Percentiles rank a stretch among this genome's conserved stretches.
Conservation (phyloP, 2,113 vertebrate genomes). For the Channa maculata region DNA sequence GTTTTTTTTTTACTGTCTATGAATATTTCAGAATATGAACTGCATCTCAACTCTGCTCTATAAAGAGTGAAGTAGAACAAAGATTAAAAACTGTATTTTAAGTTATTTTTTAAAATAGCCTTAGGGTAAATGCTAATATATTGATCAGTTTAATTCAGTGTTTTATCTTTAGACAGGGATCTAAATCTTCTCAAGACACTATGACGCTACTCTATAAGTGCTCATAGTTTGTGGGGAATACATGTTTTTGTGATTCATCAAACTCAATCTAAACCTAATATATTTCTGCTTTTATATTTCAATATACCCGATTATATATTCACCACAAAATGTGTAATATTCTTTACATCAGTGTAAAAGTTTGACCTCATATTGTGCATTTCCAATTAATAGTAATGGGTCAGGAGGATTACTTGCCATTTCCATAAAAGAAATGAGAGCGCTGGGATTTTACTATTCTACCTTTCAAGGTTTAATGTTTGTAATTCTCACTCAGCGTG, state of each 20-base stretch:
- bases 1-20: slow-evolving; percentile 16
- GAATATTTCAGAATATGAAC: slow-evolving; percentile 47
- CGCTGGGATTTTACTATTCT: slow-evolving; percentile 48
- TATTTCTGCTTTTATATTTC: slow-evolving; percentile 30
- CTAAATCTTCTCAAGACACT: slow-evolving; percentile 18
- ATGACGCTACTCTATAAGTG: slow-evolving; percentile 3
- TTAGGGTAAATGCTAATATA: slow-evolving; percentile 48
- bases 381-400: slow-evolving; percentile 56
- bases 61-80: slow-evolving; percentile 20
- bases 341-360: slow-evolving; percentile 38
- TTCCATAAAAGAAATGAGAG: slow-evolving; percentile 61
- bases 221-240: slow-evolving; percentile 5
- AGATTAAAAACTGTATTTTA: slow-evolving; percentile 17
- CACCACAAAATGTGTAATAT: slow-evolving; percentile 23
- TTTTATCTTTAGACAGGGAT: slow-evolving; percentile 17
- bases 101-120: slow-evolving; percentile 26
- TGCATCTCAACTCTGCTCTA: slow-evolving; percentile 24
- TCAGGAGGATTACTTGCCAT: slow-evolving; percentile 40
- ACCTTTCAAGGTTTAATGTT: slow-evolving; percentile 55
- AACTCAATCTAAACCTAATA: slow-evolving; percentile 7
- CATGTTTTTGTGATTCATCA: slow-evolving; percentile 9
- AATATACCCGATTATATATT: slow-evolving; percentile 23
- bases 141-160: slow-evolving; percentile 23
- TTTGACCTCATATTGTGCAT: slow-evolving; percentile 35
- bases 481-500: slow-evolving; percentile 36